These are phyloP conservation scores for Dendrolimus kikuchii DNA, from an alignment of 1,140 invertebrate species.

Conservation along the genomic window DNA sequence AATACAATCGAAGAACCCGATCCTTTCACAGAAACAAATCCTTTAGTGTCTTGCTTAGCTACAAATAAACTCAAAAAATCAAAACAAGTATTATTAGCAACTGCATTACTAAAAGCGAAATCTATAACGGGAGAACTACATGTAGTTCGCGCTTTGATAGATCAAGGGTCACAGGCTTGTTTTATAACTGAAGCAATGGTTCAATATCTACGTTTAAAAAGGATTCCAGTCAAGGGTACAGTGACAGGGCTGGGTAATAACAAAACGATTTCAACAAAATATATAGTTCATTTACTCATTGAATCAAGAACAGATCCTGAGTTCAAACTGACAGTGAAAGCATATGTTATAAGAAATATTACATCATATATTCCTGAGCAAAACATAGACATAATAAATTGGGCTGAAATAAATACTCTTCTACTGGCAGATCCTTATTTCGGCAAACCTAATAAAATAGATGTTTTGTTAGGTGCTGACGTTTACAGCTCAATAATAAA, in stretches of 20 bases:
- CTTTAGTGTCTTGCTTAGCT: neutral
- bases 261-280: conserved; percentile 9
- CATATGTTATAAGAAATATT: conserved; percentile 16
- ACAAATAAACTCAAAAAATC: conserved; percentile 12
- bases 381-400: conserved; percentile 9
- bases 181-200: conserved; percentile 23
- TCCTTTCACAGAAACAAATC: neutral
- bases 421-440: no score
- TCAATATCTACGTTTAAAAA: conserved; percentile 17
- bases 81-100: conserved; percentile 21
- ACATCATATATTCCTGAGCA: conserved; percentile 10
- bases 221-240: conserved; percentile 7
- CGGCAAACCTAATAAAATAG: no score
- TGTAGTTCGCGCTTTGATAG: conserved; percentile 11
- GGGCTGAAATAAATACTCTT: no score
- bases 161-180: conserved; percentile 19
- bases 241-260: conserved; percentile 15
- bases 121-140: conserved; percentile 8
- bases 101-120: conserved; percentile 17
- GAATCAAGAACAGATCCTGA: conserved; percentile 16
- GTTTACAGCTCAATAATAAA: no score
- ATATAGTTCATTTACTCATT: conserved; percentile 12
- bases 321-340: conserved; percentile 14
- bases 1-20: conserved; percentile 1
- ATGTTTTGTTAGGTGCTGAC: no score